A percentile compares a stretch with the other conserved stretches of the same genome.
Evolutionary conservation across 2,113 vertebrate species (phyloP).

Genomic region (Cyanocitta stelleri): DNA sequence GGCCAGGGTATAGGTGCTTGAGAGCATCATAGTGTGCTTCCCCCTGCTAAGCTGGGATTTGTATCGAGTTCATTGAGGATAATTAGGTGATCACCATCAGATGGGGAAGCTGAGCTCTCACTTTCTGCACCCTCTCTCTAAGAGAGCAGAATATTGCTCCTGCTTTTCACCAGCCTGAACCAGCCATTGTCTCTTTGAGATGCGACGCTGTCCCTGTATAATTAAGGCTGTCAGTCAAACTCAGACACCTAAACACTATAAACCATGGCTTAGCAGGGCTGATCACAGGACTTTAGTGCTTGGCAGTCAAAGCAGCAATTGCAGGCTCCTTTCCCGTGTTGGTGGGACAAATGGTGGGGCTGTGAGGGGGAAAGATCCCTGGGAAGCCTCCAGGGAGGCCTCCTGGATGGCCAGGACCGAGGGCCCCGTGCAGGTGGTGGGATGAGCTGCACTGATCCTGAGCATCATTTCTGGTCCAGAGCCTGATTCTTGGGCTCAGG

Average conservation of each 20-base stretch:
- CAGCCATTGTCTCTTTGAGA: neutral
- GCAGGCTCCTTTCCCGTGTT: neutral
- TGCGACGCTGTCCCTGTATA: neutral
- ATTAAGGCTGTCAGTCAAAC: conserved; percentile 55
- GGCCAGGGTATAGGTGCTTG: neutral
- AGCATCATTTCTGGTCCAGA: neutral
- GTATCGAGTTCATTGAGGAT: neutral
- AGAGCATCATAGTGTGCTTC: neutral
- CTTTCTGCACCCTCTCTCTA: neutral
- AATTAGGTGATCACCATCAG: conserved; percentile 36
- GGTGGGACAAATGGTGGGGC: neutral
- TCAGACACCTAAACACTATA: neutral
- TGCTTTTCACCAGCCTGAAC: neutral
- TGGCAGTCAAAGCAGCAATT: neutral
- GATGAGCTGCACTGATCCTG: neutral
- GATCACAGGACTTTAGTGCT: neutral
- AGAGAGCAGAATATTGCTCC: neutral
- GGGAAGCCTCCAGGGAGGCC: neutral
- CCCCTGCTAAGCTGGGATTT: neutral
- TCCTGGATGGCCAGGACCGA: neutral
- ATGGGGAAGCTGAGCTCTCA: neutral
- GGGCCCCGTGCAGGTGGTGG: neutral
- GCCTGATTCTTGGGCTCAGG: neutral
- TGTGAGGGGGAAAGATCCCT: neutral
- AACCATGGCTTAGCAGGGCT: neutral